These are phyloP conservation scores for Ectropis crepuscularia DNA, from an alignment of 2,888 invertebrate species.

Conservation along the genomic window DNA sequence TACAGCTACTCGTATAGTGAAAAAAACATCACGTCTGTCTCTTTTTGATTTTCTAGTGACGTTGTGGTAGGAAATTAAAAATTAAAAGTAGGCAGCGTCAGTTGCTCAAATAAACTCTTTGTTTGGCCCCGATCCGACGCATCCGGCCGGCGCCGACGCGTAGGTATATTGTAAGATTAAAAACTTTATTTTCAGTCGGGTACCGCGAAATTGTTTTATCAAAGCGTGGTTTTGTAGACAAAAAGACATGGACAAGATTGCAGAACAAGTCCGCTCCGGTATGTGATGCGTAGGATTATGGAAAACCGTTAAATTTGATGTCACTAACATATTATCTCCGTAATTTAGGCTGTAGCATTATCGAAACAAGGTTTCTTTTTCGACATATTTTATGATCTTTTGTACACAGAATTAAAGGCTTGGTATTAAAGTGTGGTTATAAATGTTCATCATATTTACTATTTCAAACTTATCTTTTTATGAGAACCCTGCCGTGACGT, in stretches of 20 bases:
- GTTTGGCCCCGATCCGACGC: conserved; percentile 34
- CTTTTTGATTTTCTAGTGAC: conserved; percentile 19
- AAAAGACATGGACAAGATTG: conserved; percentile 37
- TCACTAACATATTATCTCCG: too few species aligned
- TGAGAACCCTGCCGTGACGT: too few species aligned
- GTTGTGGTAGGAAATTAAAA: conserved; percentile 28
- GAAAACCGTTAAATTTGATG: neutral
- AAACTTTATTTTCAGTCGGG: conserved; percentile 48
- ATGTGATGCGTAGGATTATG: neutral
- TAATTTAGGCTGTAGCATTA: too few species aligned
- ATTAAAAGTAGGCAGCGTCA: conserved; percentile 24
- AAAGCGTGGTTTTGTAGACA: conserved; percentile 43
- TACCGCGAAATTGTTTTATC: conserved; percentile 51
- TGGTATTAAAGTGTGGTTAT: too few species aligned
- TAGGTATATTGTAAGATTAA: conserved; percentile 36
- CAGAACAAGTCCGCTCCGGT: neutral
- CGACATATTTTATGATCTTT: too few species aligned
- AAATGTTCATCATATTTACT: too few species aligned
- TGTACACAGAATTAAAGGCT: too few species aligned
- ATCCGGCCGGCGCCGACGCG: conserved; percentile 24
- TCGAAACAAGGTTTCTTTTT: too few species aligned
- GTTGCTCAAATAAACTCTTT: conserved; percentile 29
- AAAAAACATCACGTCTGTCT: conserved; percentile 5
- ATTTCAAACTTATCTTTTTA: too few species aligned
- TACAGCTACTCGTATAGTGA: neutral